phyloP scores from a whole-genome alignment of 2,888 invertebrate species.

The Synanthedon vespiformis region DNA sequence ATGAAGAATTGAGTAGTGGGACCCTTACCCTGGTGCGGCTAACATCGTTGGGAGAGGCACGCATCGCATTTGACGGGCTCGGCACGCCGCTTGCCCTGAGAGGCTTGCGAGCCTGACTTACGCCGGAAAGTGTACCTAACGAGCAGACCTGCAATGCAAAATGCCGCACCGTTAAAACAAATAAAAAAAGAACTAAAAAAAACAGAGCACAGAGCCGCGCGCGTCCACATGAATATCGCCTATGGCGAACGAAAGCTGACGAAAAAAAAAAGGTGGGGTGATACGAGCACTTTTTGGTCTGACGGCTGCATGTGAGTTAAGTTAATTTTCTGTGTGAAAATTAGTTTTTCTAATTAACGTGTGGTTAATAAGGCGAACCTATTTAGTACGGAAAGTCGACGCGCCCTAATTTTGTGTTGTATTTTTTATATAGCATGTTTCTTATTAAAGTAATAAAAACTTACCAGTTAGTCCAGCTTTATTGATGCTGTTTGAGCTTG shows the following conservation, averaged over 20 bases:
- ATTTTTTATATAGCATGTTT: background rate
- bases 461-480: constrained; percentile 76
- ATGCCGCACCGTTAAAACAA: constrained; percentile 68
- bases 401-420: too few species aligned
- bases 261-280: constrained; percentile 45
- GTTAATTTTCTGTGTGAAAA: constrained; percentile 35
- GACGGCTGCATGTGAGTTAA: constrained; percentile 49
- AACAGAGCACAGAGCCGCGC: constrained; percentile 47
- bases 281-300: constrained; percentile 36
- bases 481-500: constrained; percentile 77
- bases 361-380: too few species aligned
- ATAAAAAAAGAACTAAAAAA: constrained; percentile 48
- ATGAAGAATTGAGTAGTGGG: constrained; percentile 19
- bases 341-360: too few species aligned
- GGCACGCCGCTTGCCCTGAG: constrained; percentile 63
- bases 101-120: constrained; percentile 69
- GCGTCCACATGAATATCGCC: constrained; percentile 67
- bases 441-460: constrained; percentile 21
- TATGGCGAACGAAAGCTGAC: constrained; percentile 53
- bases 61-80: constrained; percentile 70
- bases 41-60: constrained; percentile 71
- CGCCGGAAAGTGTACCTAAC: constrained; percentile 73
- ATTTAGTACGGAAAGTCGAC: too few species aligned
- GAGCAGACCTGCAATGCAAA: constrained; percentile 72
- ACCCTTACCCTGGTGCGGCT: constrained; percentile 67